Percentiles rank a stretch among this genome's conserved stretches.
Evolutionary conservation across 2,888 invertebrate species (phyloP).

Genomic region (Acanthacorydalis orientalis): DNA sequence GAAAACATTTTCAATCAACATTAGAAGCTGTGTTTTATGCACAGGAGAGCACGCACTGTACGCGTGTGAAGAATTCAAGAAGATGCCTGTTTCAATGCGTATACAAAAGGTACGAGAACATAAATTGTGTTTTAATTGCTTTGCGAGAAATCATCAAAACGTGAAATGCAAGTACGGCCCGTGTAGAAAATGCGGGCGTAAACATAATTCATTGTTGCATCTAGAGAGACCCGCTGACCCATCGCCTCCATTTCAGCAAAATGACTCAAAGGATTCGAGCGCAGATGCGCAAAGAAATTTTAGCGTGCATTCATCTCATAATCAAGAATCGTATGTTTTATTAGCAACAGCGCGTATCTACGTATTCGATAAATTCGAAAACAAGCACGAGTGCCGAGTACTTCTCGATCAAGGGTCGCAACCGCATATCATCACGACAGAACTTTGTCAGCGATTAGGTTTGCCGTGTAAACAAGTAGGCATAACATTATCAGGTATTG

Average conservation of each 20-base stretch:
- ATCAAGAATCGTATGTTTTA: background rate
- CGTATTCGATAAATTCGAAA: conserved; percentile 7
- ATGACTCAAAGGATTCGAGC: background rate
- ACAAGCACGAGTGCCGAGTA: conserved; percentile 8
- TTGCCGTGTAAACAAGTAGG: conserved; percentile 2
- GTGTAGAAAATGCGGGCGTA: background rate
- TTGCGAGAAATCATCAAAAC: background rate
- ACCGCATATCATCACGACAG: conserved; percentile 1
- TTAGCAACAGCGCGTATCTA: conserved; percentile 10
- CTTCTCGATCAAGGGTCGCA: conserved; percentile 12
- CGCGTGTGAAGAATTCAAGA: background rate
- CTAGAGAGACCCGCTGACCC: background rate
- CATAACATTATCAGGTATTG: conserved; percentile 1
- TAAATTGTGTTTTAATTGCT: conserved; percentile 2
- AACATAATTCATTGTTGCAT: background rate
- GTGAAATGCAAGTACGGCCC: background rate
- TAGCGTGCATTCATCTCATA: background rate
- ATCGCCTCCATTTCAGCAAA: too few species aligned
- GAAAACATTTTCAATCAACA: background rate
- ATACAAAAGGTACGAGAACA: background rate
- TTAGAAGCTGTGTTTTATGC: background rate
- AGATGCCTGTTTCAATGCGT: background rate
- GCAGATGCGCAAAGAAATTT: too few species aligned
- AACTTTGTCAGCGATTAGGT: too few species aligned
- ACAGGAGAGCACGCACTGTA: background rate